phyloP scores from a whole-genome alignment of 2,113 vertebrate species.

The Anarrhichthys ocellatus region DNA sequence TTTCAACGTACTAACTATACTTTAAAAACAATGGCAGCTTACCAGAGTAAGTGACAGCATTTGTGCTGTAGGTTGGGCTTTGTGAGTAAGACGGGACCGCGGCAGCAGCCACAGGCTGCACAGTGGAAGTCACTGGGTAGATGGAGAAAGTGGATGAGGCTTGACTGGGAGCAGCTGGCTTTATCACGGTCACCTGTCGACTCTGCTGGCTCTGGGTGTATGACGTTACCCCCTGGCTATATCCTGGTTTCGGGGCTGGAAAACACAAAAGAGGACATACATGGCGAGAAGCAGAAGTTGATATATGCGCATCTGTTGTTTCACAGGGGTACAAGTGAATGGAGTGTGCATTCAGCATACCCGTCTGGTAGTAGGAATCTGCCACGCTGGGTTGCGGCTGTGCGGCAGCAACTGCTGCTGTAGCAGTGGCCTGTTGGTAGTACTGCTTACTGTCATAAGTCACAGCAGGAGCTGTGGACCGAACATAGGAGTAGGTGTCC shows the following conservation, averaged over 20 bases:
- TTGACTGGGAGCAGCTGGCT: conserved; percentile 94
- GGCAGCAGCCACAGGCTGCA: conserved; percentile 93
- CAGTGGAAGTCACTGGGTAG: conserved; percentile 96
- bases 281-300: not conserved
- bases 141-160: conserved; percentile 97
- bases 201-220: conserved; percentile 97
- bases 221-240: conserved; percentile 94
- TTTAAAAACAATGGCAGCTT: not conserved
- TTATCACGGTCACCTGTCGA: conserved; percentile 97
- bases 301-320: not conserved
- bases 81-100: conserved; percentile 97
- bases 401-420: conserved; percentile 90
- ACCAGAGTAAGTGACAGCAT: conserved; percentile 95
- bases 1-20: not conserved
- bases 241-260: conserved; percentile 92
- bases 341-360: conserved; percentile 65
- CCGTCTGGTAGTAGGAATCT: conserved; percentile 98
- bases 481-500: conserved; percentile 97
- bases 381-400: conserved; percentile 95
- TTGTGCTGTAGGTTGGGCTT: conserved; percentile 97
- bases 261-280: not conserved
- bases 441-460: conserved; percentile 98
- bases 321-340: not conserved
- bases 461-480: conserved; percentile 93
- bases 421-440: conserved; percentile 94